Conservation (phyloP, 2,888 invertebrate species). For the Acrocyrtus sp. region DNA sequence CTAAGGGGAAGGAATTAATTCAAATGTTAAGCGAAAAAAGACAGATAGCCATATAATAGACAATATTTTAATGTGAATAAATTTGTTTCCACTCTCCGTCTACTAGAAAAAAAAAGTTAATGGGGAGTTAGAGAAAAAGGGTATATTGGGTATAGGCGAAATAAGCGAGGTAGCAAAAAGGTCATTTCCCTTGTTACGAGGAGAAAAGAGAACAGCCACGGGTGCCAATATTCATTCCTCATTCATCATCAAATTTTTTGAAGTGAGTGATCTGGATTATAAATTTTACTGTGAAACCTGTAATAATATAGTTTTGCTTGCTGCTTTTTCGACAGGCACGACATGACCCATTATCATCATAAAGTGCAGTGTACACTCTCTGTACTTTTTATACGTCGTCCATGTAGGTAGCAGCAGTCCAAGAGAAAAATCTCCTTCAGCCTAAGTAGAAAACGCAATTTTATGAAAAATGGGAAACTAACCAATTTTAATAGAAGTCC, state of each 20-base stretch:
- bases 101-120: no score
- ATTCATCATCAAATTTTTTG: slow-evolving; percentile 36
- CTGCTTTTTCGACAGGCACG: slow-evolving; percentile 35
- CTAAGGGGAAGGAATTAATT: slow-evolving; percentile 14
- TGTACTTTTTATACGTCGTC: neutral
- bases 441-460: slow-evolving; percentile 12
- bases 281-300: slow-evolving; percentile 38
- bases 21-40: slow-evolving; percentile 10
- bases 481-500: neutral
- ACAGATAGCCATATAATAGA: slow-evolving; percentile 11
- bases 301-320: slow-evolving; percentile 36
- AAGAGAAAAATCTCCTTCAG: no score
- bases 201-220: slow-evolving; percentile 12
- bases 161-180: no score
- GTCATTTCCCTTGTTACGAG: slow-evolving; percentile 38
- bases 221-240: slow-evolving; percentile 46
- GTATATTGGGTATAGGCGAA: no score
- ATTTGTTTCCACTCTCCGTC: slow-evolving; percentile 15
- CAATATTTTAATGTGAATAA: slow-evolving; percentile 3
- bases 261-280: slow-evolving; percentile 45
- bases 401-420: slow-evolving; percentile 20
- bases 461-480: slow-evolving; percentile 17
- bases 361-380: neutral
- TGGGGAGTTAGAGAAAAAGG: no score
- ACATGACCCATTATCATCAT: slow-evolving; percentile 37